phyloP scores from a whole-genome alignment of 2,113 vertebrate species.

The Sebastes fasciatus region DNA sequence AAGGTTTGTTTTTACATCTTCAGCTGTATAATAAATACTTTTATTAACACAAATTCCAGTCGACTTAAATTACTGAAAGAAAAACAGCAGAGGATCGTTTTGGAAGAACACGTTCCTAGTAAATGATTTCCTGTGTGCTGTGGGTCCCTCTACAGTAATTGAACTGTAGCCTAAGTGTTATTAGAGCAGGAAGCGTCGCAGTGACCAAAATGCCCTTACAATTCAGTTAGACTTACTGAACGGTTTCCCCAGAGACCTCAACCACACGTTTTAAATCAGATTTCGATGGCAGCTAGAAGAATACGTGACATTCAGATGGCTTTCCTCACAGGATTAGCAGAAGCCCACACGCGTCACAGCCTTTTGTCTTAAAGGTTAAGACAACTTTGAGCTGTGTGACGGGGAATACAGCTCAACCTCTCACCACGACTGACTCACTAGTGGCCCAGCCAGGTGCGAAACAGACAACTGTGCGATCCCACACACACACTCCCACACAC shows the following conservation, averaged over 20 bases:
- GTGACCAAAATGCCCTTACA: slow-evolving; percentile 36
- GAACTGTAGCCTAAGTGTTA: slow-evolving; percentile 21
- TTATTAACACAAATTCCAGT: neutral
- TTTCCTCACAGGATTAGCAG: slow-evolving; percentile 67
- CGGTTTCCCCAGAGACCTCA: slow-evolving; percentile 54
- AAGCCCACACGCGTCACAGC: slow-evolving; percentile 71
- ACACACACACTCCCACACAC: slow-evolving; percentile 22
- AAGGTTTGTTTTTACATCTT: neutral
- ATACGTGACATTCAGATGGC: slow-evolving; percentile 70
- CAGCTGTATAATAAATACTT: neutral
- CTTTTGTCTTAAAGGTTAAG: slow-evolving; percentile 82
- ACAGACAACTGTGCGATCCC: slow-evolving; percentile 52
- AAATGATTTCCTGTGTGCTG: slow-evolving; percentile 2
- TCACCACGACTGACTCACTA: slow-evolving; percentile 72
- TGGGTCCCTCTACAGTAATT: neutral
- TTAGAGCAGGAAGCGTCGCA: slow-evolving; percentile 13
- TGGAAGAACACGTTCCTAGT: neutral
- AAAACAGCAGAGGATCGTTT: neutral
- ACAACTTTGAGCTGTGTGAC: slow-evolving; percentile 70
- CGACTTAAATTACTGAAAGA: neutral
- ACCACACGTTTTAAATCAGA: slow-evolving; percentile 60
- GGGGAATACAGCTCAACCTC: slow-evolving; percentile 53
- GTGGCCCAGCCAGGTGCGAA: slow-evolving; percentile 68
- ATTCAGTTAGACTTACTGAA: slow-evolving; percentile 43
- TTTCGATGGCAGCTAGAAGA: slow-evolving; percentile 54